Evolutionary conservation across 2,888 invertebrate species (phyloP).

Genomic region (Glaucopsyche alexis): DNA sequence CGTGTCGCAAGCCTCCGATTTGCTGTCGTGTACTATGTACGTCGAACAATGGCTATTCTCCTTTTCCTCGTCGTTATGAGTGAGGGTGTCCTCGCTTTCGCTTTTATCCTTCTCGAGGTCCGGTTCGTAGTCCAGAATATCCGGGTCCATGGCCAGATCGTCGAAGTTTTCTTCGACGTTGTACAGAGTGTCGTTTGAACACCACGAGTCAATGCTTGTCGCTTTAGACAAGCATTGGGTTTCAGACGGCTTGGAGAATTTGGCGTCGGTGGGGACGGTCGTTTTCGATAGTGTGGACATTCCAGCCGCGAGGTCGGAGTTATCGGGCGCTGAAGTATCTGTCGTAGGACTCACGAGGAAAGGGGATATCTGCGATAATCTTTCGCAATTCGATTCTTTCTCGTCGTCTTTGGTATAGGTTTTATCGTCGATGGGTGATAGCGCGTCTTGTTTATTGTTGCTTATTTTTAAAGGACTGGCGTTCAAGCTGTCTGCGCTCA

Average conservation of each 20-base stretch:
- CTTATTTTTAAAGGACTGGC: slow-evolving; percentile 56
- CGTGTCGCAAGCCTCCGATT: slow-evolving; percentile 62
- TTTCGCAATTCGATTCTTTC: slow-evolving; percentile 58
- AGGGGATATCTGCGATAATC: slow-evolving; percentile 70
- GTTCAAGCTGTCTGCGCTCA: slow-evolving; percentile 76
- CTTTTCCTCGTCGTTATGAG: slow-evolving; percentile 65
- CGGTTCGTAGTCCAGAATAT: slow-evolving; percentile 50
- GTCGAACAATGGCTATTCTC: slow-evolving; percentile 66
- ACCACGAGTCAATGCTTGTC: slow-evolving; percentile 83
- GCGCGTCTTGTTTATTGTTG: slow-evolving; percentile 39
- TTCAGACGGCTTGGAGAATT: slow-evolving; percentile 71
- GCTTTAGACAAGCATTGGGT: slow-evolving; percentile 74
- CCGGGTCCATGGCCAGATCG: slow-evolving; percentile 66
- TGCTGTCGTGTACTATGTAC: slow-evolving; percentile 67
- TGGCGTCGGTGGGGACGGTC: slow-evolving; percentile 70
- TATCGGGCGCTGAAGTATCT: slow-evolving; percentile 60
- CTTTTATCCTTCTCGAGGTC: slow-evolving; percentile 56
- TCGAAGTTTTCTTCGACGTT: slow-evolving; percentile 82
- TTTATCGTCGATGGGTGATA: slow-evolving; percentile 59
- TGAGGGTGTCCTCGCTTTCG: slow-evolving; percentile 66
- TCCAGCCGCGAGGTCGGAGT: slow-evolving; percentile 62
- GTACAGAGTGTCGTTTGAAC: slow-evolving; percentile 82
- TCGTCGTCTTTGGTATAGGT: slow-evolving; percentile 62
- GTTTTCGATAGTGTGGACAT: slow-evolving; percentile 74
- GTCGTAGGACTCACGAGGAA: slow-evolving; percentile 69